phyloP scores from a whole-genome alignment of 2,797 vertebrate genomes.

The Tenualosa thibaudeaui region DNA sequence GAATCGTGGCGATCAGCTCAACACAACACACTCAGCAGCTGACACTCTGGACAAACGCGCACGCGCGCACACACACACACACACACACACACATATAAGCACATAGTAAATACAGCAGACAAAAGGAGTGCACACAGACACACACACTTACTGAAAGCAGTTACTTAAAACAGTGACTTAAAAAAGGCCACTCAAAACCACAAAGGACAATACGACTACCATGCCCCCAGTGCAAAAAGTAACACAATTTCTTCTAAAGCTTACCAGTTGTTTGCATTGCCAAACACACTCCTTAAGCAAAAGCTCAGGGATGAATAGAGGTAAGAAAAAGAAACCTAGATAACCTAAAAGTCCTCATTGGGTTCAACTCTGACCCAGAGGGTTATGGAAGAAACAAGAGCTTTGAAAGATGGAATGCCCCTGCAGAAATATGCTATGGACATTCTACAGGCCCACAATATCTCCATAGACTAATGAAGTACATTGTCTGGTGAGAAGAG shows the following conservation, averaged over 20 bases:
- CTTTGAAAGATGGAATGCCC: background rate
- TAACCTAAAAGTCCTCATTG: background rate
- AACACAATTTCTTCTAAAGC: background rate
- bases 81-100: constrained; percentile 52
- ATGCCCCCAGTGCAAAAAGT: background rate
- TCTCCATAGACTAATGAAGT: background rate
- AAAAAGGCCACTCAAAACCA: background rate
- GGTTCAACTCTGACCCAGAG: background rate
- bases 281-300: constrained; percentile 8
- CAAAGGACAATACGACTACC: background rate
- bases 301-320: background rate
- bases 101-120: constrained; percentile 30
- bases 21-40: constrained; percentile 38
- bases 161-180: background rate
- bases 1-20: constrained; percentile 28
- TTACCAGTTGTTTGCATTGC: constrained; percentile 3
- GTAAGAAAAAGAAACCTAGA: background rate
- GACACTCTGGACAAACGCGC: constrained; percentile 51
- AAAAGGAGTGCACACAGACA: background rate
- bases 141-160: constrained; percentile 4
- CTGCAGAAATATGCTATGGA: background rate
- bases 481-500: background rate
- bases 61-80: constrained; percentile 56
- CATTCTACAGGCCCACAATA: background rate
- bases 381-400: background rate